A percentile compares a stretch with the other conserved stretches of the same genome.
These are phyloP conservation scores for Misgurnus mizolepis DNA, from an alignment of 2,113 vertebrate genomes.

Conservation along the genomic window DNA sequence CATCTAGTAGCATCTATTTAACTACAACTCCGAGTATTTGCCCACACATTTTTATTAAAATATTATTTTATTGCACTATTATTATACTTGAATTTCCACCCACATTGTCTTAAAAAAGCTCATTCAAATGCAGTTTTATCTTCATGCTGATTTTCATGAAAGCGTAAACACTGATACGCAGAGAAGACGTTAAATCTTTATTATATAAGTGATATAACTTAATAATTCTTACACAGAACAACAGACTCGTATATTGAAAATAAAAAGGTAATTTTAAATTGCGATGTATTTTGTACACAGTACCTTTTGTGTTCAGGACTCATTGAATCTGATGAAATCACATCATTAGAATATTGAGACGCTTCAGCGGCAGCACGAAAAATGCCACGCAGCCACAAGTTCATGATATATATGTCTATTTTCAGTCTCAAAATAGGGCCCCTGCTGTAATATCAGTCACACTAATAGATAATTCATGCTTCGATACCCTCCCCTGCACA, in stretches of 20 bases:
- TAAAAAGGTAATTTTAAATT: background rate
- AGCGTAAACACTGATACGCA: constrained; percentile 17
- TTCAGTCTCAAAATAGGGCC: constrained; percentile 49
- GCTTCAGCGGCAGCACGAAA: constrained; percentile 44
- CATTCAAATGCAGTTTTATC: constrained; percentile 40
- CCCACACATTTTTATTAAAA: constrained; percentile 15
- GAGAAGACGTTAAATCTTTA: background rate
- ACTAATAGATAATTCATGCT: constrained; percentile 55
- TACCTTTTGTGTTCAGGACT: constrained; percentile 17
- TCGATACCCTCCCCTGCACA: constrained; percentile 51
- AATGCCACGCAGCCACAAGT: constrained; percentile 41
- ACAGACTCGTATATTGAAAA: background rate
- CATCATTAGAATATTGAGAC: constrained; percentile 5
- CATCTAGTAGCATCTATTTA: constrained; percentile 48
- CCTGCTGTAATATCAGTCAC: constrained; percentile 56
- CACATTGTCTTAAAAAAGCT: constrained; percentile 33
- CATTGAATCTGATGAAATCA: constrained; percentile 14
- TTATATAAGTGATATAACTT: background rate
- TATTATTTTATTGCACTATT: constrained; percentile 14
- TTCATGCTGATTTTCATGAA: background rate
- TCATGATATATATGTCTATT: constrained; percentile 56
- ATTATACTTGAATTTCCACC: constrained; percentile 37
- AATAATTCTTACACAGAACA: background rate
- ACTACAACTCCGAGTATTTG: constrained; percentile 32
- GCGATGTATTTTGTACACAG: background rate